phyloP scores from a whole-genome alignment of 2,888 invertebrate species.

The Ischnus inquisitorius region DNA sequence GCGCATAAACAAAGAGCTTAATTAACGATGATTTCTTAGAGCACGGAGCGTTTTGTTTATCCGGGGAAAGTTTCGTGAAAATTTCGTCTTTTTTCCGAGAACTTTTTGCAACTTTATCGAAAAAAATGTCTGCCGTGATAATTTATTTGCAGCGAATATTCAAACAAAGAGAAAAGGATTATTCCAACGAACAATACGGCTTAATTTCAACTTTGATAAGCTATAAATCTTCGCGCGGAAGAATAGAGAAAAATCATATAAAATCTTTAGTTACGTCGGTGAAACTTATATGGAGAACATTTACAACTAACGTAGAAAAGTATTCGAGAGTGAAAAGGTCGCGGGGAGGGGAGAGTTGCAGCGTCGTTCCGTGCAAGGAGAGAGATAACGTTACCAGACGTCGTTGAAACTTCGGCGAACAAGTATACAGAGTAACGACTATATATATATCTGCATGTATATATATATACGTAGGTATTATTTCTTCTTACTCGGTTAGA shows the following conservation, averaged over 20 bases:
- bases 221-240: neutral
- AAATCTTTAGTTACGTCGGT: neutral
- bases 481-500: neutral
- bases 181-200: neutral
- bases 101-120: no score
- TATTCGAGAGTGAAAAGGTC: constrained; percentile 3
- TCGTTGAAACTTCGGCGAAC: constrained; percentile 24
- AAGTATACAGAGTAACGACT: constrained; percentile 7
- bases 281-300: neutral
- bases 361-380: neutral
- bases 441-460: neutral
- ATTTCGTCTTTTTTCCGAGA: no score
- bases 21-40: no score
- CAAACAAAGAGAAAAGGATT: no score
- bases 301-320: neutral
- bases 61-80: no score
- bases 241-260: neutral
- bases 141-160: no score
- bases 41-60: no score
- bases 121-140: no score
- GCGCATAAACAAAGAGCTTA: no score
- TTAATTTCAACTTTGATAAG: neutral
- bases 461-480: neutral
- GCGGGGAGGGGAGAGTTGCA: neutral
- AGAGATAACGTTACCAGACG: constrained; percentile 23